Percentiles rank a stretch among this genome's conserved stretches.
Conservation (phyloP, 2,888 invertebrate genomes). For the Polylopha cassiicola region DNA sequence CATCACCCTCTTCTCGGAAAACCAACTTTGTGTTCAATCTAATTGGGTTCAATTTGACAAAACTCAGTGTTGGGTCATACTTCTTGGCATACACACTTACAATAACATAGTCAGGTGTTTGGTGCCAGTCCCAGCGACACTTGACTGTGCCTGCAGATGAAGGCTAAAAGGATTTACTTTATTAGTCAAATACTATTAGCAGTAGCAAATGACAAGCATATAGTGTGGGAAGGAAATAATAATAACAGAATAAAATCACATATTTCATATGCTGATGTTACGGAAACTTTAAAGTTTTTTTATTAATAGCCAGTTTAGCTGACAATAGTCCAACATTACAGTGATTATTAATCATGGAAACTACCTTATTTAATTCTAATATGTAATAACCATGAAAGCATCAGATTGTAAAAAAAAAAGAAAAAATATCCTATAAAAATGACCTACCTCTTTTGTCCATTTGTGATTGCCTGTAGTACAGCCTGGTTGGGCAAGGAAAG, state of each 20-base stretch:
- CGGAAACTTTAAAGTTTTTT: too few relatives aligned
- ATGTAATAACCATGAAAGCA: neutral
- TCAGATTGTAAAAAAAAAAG: neutral
- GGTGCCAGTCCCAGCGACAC: slow-evolving; percentile 97
- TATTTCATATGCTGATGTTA: too few relatives aligned
- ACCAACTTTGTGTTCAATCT: slow-evolving; percentile 84
- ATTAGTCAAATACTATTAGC: neutral
- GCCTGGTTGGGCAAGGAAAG: slow-evolving; percentile 94
- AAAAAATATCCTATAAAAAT: neutral
- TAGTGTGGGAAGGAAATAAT: neutral
- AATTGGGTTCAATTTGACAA: slow-evolving; percentile 90
- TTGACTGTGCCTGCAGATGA: slow-evolving; percentile 74
- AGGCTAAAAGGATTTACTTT: slow-evolving; percentile 56
- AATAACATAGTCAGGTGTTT: slow-evolving; percentile 89
- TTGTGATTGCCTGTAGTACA: slow-evolving; percentile 90
- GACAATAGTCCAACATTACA: too few relatives aligned
- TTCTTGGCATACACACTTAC: slow-evolving; percentile 95
- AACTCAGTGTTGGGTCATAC: slow-evolving; percentile 86
- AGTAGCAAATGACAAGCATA: neutral
- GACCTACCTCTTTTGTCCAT: slow-evolving; percentile 85
- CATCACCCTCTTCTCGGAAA: slow-evolving; percentile 86
- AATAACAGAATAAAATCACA: slow-evolving; percentile 2
- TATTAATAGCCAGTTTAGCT: too few relatives aligned
- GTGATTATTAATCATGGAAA: too few relatives aligned
- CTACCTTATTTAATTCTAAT: too few relatives aligned